These are phyloP conservation scores for Larimichthys crocea DNA, from an alignment of 2,113 vertebrate genomes.

Conservation along the genomic window DNA sequence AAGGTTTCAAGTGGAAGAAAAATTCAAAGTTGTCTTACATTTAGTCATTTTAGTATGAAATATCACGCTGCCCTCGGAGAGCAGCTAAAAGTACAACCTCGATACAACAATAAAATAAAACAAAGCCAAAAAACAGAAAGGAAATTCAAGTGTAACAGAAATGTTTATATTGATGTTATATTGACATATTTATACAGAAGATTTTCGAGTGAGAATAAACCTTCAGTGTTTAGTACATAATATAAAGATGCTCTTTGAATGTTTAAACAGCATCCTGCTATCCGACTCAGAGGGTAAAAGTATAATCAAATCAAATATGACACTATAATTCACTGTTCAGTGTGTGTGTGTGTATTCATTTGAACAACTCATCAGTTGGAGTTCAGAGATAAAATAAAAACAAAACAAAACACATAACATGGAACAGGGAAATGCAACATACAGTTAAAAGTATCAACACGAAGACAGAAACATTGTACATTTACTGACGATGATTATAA, in stretches of 20 bases:
- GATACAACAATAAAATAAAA: slow-evolving; percentile 46
- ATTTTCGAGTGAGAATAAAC: slow-evolving; percentile 53
- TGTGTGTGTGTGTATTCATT: slow-evolving; percentile 55
- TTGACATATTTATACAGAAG: slow-evolving; percentile 74
- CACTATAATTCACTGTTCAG: slow-evolving; percentile 56
- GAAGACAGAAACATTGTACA: slow-evolving; percentile 59
- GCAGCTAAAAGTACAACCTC: slow-evolving; percentile 61
- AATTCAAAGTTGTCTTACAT: slow-evolving; percentile 24
- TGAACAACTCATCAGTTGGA: slow-evolving; percentile 53
- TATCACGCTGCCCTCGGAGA: slow-evolving; percentile 63
- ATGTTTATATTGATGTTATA: slow-evolving; percentile 79
- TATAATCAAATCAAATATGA: slow-evolving; percentile 81
- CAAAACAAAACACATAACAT: slow-evolving; percentile 12
- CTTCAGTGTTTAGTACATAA: slow-evolving; percentile 68
- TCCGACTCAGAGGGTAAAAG: slow-evolving; percentile 89
- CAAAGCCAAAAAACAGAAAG: slow-evolving; percentile 56
- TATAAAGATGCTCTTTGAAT: slow-evolving; percentile 78
- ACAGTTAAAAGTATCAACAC: slow-evolving; percentile 44
- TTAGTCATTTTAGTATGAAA: slow-evolving; percentile 74
- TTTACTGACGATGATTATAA: slow-evolving; percentile 64
- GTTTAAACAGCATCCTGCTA: slow-evolving; percentile 93
- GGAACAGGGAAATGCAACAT: slow-evolving; percentile 45
- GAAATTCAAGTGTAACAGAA: slow-evolving; percentile 76
- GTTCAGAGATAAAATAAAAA: slow-evolving; percentile 29
- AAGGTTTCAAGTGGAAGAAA: slow-evolving; percentile 25